phyloP scores from a whole-genome alignment of 2,797 vertebrate species.

The Halcyon badia region DNA sequence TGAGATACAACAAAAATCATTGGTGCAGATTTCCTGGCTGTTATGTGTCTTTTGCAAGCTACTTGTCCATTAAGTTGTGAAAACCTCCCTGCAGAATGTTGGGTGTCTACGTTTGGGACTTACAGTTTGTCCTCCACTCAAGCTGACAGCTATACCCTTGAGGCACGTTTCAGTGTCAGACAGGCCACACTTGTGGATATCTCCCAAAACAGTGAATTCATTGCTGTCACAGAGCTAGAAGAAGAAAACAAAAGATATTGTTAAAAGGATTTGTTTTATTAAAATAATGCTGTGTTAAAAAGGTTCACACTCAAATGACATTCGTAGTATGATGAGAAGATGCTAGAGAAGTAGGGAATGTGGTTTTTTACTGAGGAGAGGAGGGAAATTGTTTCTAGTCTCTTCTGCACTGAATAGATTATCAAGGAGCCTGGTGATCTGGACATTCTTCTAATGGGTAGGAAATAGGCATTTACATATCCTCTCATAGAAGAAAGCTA shows the following conservation, averaged over 20 bases:
- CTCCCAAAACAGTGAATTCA: conserved; percentile 78
- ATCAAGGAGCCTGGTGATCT: not conserved
- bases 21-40: not conserved
- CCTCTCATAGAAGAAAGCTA: not conserved
- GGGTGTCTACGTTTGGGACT: conserved; percentile 26
- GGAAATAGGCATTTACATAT: not conserved
- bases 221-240: conserved; percentile 75
- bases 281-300: not conserved
- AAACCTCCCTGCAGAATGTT: not conserved
- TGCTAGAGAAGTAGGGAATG: not conserved
- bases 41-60: not conserved
- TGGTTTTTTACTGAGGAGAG: not conserved
- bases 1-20: not conserved
- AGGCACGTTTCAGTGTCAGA: conserved; percentile 83
- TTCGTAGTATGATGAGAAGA: not conserved
- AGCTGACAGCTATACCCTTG: conserved; percentile 74
- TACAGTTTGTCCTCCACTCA: conserved; percentile 75
- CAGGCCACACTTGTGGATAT: conserved; percentile 82
- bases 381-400: not conserved
- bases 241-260: not conserved
- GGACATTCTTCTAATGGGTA: not conserved
- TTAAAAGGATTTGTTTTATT: not conserved
- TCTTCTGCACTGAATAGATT: not conserved
- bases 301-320: not conserved
- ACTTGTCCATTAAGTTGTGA: not conserved